Evolutionary conservation across 2,797 vertebrate species (phyloP).

Genomic region (Pseudopleuronectes americanus): DNA sequence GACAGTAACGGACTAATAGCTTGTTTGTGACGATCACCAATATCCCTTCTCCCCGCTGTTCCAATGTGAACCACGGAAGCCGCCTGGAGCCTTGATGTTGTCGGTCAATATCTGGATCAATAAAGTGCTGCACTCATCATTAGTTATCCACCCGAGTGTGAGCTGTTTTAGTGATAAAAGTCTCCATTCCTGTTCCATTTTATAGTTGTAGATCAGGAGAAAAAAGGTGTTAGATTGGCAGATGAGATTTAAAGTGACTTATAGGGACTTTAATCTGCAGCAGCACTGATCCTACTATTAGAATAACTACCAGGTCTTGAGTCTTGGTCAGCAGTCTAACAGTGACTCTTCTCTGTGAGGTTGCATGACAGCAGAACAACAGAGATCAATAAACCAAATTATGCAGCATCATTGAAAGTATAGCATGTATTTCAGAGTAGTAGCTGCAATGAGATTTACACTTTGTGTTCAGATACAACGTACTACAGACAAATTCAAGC

Average conservation of each 20-base stretch:
- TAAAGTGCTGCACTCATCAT: slow-evolving; percentile 16
- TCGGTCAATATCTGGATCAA: slow-evolving; percentile 50
- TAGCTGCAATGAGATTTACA: slow-evolving; percentile 12
- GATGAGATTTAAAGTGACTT: neutral
- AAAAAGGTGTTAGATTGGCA: neutral
- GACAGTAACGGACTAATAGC: slow-evolving; percentile 3
- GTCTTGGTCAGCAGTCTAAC: slow-evolving; percentile 24
- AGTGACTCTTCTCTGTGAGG: slow-evolving; percentile 4
- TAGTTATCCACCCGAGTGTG: neutral
- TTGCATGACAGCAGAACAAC: slow-evolving; percentile 9
- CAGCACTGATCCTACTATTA: slow-evolving; percentile 23
- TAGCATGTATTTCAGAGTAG: neutral
- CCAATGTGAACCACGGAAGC: slow-evolving; percentile 26
- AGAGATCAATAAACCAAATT: slow-evolving; percentile 18
- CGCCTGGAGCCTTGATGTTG: neutral
- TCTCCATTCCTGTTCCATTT: neutral
- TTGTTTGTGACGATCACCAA: neutral
- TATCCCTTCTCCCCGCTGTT: neutral
- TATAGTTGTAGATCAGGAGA: neutral
- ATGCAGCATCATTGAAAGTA: neutral
- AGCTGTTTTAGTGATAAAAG: neutral
- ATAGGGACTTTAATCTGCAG: neutral
- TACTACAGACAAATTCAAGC: neutral
- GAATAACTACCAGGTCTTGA: neutral
- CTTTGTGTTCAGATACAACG: neutral